Conservation (phyloP, 2,113 vertebrate species). For the Platysternon megacephalum region DNA sequence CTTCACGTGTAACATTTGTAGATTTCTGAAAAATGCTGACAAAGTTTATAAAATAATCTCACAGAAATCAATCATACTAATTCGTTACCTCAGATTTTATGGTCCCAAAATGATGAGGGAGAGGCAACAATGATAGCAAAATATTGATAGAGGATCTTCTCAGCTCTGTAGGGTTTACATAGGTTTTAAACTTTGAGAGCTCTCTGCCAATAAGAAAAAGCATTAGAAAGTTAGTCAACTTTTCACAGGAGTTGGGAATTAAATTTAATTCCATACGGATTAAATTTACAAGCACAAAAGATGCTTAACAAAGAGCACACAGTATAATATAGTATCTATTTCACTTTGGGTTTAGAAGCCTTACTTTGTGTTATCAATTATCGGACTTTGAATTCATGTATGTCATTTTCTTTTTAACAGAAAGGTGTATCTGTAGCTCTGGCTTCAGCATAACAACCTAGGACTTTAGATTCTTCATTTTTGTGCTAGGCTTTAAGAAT, state of each 20-base stretch:
- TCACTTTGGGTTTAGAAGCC: neutral
- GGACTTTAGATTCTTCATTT: neutral
- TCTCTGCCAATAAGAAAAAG: conserved; percentile 84
- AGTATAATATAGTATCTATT: neutral
- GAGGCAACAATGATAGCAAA: conserved; percentile 91
- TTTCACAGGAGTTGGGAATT: neutral
- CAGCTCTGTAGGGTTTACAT: conserved; percentile 94
- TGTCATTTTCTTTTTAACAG: neutral
- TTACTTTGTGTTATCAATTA: neutral
- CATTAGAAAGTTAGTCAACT: conserved; percentile 25
- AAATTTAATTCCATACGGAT: neutral
- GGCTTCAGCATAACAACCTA: neutral
- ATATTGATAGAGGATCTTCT: conserved; percentile 96
- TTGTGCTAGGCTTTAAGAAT: neutral
- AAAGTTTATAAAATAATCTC: neutral
- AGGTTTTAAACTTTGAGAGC: conserved; percentile 95
- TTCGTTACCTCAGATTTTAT: conserved; percentile 91
- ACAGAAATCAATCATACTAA: neutral
- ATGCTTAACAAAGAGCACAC: neutral
- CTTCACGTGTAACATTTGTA: neutral
- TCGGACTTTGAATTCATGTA: neutral
- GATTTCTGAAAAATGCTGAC: neutral
- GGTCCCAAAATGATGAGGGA: conserved; percentile 97
- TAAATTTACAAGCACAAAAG: neutral
- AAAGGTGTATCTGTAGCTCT: neutral